These are phyloP conservation scores for Ptyas mucosa DNA, from an alignment of 2,113 vertebrate species.

Conservation along the genomic window DNA sequence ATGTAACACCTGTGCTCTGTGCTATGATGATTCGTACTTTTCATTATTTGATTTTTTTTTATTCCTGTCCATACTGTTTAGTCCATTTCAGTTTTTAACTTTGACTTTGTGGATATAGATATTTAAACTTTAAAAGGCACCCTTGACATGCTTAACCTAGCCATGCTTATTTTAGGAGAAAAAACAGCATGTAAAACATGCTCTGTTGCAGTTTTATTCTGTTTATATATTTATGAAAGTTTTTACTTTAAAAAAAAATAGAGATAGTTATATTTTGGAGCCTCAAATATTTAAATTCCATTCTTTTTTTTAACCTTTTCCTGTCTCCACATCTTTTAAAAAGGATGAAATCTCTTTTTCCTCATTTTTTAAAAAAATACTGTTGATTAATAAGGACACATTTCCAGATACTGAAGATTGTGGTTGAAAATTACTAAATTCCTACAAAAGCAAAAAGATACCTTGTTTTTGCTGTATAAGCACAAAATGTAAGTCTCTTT, in stretches of 20 bases:
- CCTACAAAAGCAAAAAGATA: background rate
- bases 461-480: background rate
- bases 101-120: background rate
- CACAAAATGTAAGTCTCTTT: background rate
- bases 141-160: background rate
- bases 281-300: background rate
- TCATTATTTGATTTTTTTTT: background rate
- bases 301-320: background rate
- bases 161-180: background rate
- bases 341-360: background rate
- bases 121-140: background rate
- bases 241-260: background rate
- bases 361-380: background rate
- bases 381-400: background rate
- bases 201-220: background rate
- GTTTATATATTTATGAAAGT: background rate
- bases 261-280: background rate
- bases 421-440: background rate
- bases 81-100: background rate
- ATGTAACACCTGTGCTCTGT: background rate
- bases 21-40: background rate
- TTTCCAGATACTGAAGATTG: background rate
- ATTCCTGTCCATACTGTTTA: background rate
- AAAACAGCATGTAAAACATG: background rate
- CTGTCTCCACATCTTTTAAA: background rate